A percentile compares a stretch with the other conserved stretches of the same genome.
Conservation (phyloP, 2,797 vertebrate species). For the Gambusia yucatana region DNA sequence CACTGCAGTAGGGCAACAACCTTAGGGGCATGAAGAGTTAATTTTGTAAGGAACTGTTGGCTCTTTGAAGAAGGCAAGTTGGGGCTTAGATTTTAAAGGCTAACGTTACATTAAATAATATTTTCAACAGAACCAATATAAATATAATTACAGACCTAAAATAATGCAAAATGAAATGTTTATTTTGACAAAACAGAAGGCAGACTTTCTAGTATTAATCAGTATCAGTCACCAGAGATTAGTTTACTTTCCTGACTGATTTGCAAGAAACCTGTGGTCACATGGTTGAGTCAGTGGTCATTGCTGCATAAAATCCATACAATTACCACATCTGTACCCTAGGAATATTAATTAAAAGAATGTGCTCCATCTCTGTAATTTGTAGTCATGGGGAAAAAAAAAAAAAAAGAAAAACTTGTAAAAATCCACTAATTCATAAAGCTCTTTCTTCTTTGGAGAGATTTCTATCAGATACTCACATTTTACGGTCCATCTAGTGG, state of each 20-base stretch:
- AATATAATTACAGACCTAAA: not conserved
- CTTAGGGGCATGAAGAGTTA: not conserved
- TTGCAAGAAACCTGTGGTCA: not conserved
- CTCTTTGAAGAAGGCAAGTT: not conserved
- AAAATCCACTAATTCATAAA: not conserved
- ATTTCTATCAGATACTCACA: not conserved
- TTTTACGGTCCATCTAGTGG: not conserved
- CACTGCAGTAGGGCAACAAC: not conserved
- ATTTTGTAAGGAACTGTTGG: not conserved
- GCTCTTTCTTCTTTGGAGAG: not conserved
- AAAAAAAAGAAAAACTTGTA: not conserved
- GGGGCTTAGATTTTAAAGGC: not conserved
- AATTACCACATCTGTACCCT: not conserved
- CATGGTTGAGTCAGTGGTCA: not conserved
- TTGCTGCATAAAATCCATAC: not conserved
- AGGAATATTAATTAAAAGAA: not conserved
- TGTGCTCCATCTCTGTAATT: not conserved
- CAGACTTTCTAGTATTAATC: not conserved
- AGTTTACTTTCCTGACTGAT: not conserved
- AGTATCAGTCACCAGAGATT: not conserved
- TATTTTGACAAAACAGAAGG: not conserved
- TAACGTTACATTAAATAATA: not conserved
- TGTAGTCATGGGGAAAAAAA: not conserved
- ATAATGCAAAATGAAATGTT: not conserved
- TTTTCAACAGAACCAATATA: not conserved